A percentile compares a stretch with the other conserved stretches of the same genome.
phyloP scores from a whole-genome alignment of 1,140 invertebrate genomes.

The Papilio dardanus region DNA sequence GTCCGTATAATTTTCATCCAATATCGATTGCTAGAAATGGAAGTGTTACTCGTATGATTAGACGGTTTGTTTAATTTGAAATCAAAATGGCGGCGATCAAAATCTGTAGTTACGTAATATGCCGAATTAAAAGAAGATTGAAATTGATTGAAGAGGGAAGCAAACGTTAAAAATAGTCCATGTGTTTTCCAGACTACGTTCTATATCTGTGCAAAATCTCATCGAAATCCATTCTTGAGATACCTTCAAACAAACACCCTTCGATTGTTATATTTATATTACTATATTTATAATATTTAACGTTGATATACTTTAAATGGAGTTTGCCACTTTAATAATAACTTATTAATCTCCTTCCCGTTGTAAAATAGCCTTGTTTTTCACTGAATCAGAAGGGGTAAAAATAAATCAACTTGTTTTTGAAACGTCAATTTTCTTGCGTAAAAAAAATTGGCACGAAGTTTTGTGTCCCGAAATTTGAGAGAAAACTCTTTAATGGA shows the following conservation, averaged over 20 bases:
- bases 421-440: slow-evolving; percentile 36
- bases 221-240: no score
- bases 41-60: slow-evolving; percentile 3
- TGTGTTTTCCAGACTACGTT: no score
- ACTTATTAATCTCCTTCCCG: neutral
- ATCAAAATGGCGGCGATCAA: neutral
- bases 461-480: slow-evolving; percentile 32
- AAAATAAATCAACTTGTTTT: slow-evolving; percentile 43
- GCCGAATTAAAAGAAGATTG: no score
- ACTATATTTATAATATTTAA: no score
- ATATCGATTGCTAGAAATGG: slow-evolving; percentile 17
- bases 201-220: no score
- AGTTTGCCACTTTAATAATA: neutral
- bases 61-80: neutral
- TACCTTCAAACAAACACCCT: no score
- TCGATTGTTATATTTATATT: no score
- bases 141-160: no score
- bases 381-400: slow-evolving; percentile 45
- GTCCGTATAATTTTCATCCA: slow-evolving; percentile 32
- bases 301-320: no score
- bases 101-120: neutral
- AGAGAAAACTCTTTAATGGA: slow-evolving; percentile 34
- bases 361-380: slow-evolving; percentile 38
- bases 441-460: slow-evolving; percentile 29
- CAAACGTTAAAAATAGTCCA: no score